phyloP scores from a whole-genome alignment of 2,797 vertebrate genomes.

The Sebastiscus tertius region DNA sequence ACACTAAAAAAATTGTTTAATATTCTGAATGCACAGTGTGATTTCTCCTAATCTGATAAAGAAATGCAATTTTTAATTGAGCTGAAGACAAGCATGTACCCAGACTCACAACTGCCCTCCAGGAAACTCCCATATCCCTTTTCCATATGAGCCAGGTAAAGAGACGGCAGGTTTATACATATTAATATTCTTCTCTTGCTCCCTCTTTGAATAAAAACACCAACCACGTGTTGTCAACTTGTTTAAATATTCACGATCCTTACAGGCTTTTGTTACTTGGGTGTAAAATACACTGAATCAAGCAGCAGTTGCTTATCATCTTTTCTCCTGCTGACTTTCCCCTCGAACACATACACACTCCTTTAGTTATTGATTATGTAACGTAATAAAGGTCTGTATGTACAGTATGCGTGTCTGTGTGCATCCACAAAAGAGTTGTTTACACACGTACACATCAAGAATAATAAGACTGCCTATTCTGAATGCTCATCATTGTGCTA shows the following conservation, averaged over 20 bases:
- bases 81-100: neutral
- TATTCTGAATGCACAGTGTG: neutral
- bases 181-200: constrained; percentile 1
- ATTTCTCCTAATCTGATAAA: neutral
- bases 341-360: neutral
- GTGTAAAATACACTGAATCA: constrained; percentile 17
- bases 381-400: neutral
- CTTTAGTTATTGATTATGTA: constrained; percentile 1
- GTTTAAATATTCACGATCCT: constrained; percentile 16
- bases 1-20: neutral
- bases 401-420: neutral
- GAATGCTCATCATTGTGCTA: neutral
- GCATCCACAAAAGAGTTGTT: neutral
- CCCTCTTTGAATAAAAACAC: constrained; percentile 7
- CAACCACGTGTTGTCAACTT: neutral
- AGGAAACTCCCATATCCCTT: constrained; percentile 1
- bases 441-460: neutral
- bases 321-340: neutral
- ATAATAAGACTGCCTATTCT: neutral
- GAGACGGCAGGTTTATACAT: constrained; percentile 34
- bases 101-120: neutral
- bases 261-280: neutral
- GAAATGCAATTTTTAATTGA: neutral
- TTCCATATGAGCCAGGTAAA: constrained; percentile 9
- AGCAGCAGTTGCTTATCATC: neutral